Evolutionary conservation across 2,888 invertebrate species (phyloP).

Genomic region (Orthonychiurus folsomi): DNA sequence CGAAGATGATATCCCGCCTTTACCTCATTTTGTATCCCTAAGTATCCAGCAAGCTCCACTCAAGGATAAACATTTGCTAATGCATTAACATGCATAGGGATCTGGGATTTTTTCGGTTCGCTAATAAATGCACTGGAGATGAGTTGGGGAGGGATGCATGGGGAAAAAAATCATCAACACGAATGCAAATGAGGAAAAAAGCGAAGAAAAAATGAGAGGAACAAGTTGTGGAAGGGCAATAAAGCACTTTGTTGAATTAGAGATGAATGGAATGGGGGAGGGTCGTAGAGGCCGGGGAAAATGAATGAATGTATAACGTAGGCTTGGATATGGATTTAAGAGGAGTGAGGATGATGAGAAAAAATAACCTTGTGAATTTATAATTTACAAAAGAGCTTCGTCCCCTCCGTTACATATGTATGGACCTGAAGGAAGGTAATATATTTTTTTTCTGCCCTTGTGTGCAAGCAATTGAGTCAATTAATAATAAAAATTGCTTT

Average conservation of each 20-base stretch:
- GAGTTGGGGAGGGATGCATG: constrained; percentile 11
- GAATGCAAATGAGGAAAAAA: constrained; percentile 23
- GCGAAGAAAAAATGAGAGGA: constrained; percentile 19
- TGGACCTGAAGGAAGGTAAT: neutral
- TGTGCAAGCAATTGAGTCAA: neutral
- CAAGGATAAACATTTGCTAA: constrained; percentile 7
- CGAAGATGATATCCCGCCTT: too few species aligned
- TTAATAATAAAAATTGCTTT: constrained; percentile 6
- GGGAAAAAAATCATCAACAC: constrained; percentile 20
- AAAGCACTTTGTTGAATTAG: constrained; percentile 39
- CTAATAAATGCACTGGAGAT: constrained; percentile 24
- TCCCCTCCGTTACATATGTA: neutral
- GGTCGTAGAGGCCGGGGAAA: neutral
- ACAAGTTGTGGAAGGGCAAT: constrained; percentile 22
- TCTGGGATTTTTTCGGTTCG: neutral
- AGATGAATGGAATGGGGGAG: constrained; percentile 22
- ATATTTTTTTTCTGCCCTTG: neutral
- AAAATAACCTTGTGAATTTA: constrained; percentile 2
- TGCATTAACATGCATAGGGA: neutral
- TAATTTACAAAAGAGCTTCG: neutral
- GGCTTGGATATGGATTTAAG: constrained; percentile 33
- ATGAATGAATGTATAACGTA: constrained; percentile 25
- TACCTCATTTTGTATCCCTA: too few species aligned
- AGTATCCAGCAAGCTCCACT: too few species aligned
- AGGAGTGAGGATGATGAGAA: constrained; percentile 20